Conservation (phyloP, 2,888 invertebrate genomes). For the Notocelia uddmanniana region DNA sequence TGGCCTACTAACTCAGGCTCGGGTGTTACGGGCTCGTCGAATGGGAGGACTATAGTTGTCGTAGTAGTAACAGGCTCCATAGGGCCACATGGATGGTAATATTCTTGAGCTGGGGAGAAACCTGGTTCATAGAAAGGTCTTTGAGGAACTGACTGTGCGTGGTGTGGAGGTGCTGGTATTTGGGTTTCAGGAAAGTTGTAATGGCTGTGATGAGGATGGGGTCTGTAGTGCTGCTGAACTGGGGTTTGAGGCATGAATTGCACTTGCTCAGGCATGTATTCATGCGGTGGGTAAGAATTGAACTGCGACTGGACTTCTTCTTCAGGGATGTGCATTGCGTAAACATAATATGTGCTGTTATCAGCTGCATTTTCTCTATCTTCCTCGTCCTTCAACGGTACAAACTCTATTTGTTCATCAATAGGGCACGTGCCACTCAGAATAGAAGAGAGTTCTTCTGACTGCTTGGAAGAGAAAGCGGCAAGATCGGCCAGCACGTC, state of each 20-base stretch:
- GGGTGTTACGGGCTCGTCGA: slow-evolving; percentile 61
- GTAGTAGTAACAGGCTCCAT: slow-evolving; percentile 64
- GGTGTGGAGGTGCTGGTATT: slow-evolving; percentile 61
- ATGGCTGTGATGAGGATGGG: slow-evolving; percentile 52
- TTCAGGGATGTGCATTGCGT: slow-evolving; percentile 54
- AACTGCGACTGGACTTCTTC: slow-evolving; percentile 50
- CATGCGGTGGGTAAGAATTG: slow-evolving; percentile 49
- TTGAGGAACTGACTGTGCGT: slow-evolving; percentile 61
- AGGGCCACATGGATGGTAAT: slow-evolving; percentile 60
- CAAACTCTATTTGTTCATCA: slow-evolving; percentile 53
- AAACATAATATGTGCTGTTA: slow-evolving; percentile 57
- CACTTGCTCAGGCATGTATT: slow-evolving; percentile 52
- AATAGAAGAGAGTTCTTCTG: slow-evolving; percentile 69
- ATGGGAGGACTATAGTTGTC: slow-evolving; percentile 57
- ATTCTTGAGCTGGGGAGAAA: slow-evolving; percentile 61
- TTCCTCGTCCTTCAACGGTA: slow-evolving; percentile 50
- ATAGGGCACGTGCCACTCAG: slow-evolving; percentile 66
- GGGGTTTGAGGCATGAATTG: slow-evolving; percentile 45
- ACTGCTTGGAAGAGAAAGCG: slow-evolving; percentile 71
- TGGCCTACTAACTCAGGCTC: slow-evolving; percentile 75
- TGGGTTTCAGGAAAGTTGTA: slow-evolving; percentile 66
- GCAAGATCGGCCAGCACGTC: slow-evolving; percentile 76
- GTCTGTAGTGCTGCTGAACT: slow-evolving; percentile 54
- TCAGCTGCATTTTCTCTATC: slow-evolving; percentile 48
- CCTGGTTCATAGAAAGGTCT: slow-evolving; percentile 72